Percentiles rank a stretch among this genome's conserved stretches.
Conservation (phyloP, 2,797 vertebrate genomes). For the Lutjanus argentimaculatus region DNA sequence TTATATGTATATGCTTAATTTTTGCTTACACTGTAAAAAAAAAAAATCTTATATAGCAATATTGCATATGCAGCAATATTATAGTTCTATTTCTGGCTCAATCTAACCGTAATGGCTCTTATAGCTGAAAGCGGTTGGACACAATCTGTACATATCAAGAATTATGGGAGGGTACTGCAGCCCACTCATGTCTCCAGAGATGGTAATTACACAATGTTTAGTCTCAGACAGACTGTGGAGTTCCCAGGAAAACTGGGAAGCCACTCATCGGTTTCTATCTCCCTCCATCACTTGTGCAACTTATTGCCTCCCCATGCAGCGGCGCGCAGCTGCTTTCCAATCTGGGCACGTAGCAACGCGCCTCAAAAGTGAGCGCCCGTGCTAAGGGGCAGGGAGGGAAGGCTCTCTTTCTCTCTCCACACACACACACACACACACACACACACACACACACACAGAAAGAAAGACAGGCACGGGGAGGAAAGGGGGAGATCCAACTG, state of each 20-base stretch:
- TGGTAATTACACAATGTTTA: slow-evolving; percentile 38
- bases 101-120: background rate
- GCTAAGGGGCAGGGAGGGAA: slow-evolving; percentile 30
- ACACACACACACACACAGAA: background rate
- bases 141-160: background rate
- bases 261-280: slow-evolving; percentile 24
- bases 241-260: background rate
- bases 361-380: slow-evolving; percentile 39
- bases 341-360: slow-evolving; percentile 70
- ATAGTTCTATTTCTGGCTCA: background rate
- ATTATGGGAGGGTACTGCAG: background rate
- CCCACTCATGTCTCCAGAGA: slow-evolving; percentile 20
- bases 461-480: background rate
- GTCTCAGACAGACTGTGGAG: slow-evolving; percentile 18
- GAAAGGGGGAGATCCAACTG: slow-evolving; percentile 26
- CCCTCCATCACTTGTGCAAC: slow-evolving; percentile 43
- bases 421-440: background rate
- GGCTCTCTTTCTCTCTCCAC: too few species aligned
- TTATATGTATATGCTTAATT: background rate
- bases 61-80: too few species aligned
- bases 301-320: slow-evolving; percentile 46
- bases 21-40: background rate
- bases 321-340: slow-evolving; percentile 65
- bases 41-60: too few species aligned
- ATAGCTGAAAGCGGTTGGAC: background rate